Conservation (phyloP, 1,140 invertebrate genomes). For the Acyrthosiphon pisum region DNA sequence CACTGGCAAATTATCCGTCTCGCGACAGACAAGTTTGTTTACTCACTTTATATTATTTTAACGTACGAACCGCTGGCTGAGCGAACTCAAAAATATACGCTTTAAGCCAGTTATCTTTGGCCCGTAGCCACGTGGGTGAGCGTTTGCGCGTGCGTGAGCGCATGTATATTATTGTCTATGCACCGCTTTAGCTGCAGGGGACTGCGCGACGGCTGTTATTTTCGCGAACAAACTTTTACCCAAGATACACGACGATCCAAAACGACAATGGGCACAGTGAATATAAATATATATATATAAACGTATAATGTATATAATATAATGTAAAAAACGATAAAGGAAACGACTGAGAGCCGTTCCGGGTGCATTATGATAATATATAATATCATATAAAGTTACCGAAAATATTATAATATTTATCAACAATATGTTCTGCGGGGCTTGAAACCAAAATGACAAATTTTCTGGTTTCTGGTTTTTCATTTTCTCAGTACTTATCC, state of each 20-base stretch:
- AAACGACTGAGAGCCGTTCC: neutral
- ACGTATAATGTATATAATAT: too few relatives aligned
- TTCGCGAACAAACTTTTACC: neutral
- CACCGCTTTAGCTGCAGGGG: neutral
- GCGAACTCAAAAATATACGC: neutral
- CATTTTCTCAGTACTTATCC: too few relatives aligned
- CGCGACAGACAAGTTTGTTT: neutral
- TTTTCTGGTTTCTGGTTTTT: too few relatives aligned
- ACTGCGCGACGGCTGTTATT: neutral
- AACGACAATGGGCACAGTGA: neutral
- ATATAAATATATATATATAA: neutral
- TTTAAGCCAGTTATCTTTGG: constrained; percentile 9
- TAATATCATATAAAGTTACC: neutral
- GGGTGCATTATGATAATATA: neutral
- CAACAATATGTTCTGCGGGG: too few relatives aligned
- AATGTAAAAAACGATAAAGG: neutral
- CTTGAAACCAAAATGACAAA: too few relatives aligned
- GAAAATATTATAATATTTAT: neutral
- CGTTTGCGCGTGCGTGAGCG: neutral
- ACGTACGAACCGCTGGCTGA: neutral
- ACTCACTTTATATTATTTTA: neutral
- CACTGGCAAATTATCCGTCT: neutral
- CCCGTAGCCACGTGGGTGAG: neutral
- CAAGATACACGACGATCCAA: neutral
- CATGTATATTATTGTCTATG: neutral